phyloP scores from a whole-genome alignment of 2,888 invertebrate species.

The Lepetodrilus schrolli region DNA sequence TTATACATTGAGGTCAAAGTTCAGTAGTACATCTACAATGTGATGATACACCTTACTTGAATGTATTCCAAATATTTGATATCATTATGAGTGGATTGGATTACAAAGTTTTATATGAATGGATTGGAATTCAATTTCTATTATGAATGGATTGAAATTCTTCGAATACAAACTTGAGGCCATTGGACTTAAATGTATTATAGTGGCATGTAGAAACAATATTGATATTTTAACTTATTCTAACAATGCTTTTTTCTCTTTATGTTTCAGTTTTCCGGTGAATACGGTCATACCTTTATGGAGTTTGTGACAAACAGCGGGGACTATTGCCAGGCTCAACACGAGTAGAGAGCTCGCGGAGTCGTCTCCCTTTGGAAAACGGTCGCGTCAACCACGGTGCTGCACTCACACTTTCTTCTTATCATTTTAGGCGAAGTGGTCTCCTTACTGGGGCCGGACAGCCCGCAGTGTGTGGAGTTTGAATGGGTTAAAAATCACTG shows the following conservation, averaged over 20 bases:
- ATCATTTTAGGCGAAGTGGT: background rate
- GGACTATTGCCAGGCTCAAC: constrained; percentile 99
- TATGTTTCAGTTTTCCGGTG: constrained; percentile 71
- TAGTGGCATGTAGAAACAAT: too few species aligned
- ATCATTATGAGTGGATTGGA: too few species aligned
- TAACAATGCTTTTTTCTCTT: constrained; percentile 41
- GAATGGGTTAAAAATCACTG: constrained; percentile 29
- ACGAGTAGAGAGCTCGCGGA: constrained; percentile 78
- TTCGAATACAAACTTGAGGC: too few species aligned
- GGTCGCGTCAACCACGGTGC: constrained; percentile 26
- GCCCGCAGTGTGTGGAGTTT: constrained; percentile 2
- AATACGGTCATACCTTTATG: constrained; percentile 74
- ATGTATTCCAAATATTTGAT: too few species aligned
- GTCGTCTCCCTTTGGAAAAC: constrained; percentile 8
- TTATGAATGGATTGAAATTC: too few species aligned
- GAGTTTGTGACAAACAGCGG: constrained; percentile 97
- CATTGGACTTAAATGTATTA: too few species aligned
- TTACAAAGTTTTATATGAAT: too few species aligned
- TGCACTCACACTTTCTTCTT: constrained; percentile 8
- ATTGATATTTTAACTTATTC: too few species aligned
- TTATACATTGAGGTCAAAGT: too few species aligned
- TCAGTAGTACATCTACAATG: too few species aligned
- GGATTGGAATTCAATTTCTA: too few species aligned
- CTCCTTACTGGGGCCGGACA: background rate
- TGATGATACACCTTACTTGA: too few species aligned